A percentile compares a stretch with the other conserved stretches of the same genome.
These are phyloP conservation scores for Osmoderma eremita DNA, from an alignment of 2,888 invertebrate genomes.

Conservation along the genomic window DNA sequence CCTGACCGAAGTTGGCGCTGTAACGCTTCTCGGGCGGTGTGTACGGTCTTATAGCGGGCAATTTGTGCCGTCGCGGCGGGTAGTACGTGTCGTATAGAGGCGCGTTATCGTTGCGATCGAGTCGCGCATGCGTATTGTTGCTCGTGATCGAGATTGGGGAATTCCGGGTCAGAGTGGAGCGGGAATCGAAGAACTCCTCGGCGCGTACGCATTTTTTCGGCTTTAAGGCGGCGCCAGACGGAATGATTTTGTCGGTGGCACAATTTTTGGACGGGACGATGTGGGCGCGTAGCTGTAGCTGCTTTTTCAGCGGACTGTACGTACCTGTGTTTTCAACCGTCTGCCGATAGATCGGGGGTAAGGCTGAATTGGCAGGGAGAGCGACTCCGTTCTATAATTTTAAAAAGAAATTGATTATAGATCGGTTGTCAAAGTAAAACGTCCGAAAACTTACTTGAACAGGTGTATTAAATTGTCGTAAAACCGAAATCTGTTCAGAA, in stretches of 20 bases:
- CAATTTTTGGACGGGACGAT: slow-evolving; percentile 61
- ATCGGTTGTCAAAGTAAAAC: not conserved
- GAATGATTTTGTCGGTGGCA: slow-evolving; percentile 59
- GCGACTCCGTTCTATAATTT: slow-evolving; percentile 57
- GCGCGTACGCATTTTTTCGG: slow-evolving; percentile 30
- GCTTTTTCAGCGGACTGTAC: slow-evolving; percentile 62
- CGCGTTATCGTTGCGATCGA: slow-evolving; percentile 23
- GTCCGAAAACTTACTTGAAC: slow-evolving; percentile 59
- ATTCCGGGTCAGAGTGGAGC: not conserved
- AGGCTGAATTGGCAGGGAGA: slow-evolving; percentile 38
- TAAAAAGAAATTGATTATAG: slow-evolving; percentile 41
- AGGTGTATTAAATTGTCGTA: slow-evolving; percentile 68
- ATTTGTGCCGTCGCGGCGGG: slow-evolving; percentile 24
- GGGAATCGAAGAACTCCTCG: slow-evolving; percentile 9
- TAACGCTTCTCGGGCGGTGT: slow-evolving; percentile 61
- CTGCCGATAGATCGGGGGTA: slow-evolving; percentile 61
- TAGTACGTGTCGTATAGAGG: slow-evolving; percentile 27
- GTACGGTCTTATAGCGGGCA: slow-evolving; percentile 51
- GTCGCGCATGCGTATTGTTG: slow-evolving; percentile 4
- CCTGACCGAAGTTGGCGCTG: slow-evolving; percentile 57
- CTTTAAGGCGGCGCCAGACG: slow-evolving; percentile 43
- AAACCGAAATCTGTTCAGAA: slow-evolving; percentile 65
- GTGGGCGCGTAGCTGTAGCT: slow-evolving; percentile 58
- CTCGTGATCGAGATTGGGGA: not conserved
- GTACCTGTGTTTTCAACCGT: slow-evolving; percentile 63